These are phyloP conservation scores for Lithophane leautieri DNA, from an alignment of 2,888 invertebrate genomes.

Conservation along the genomic window DNA sequence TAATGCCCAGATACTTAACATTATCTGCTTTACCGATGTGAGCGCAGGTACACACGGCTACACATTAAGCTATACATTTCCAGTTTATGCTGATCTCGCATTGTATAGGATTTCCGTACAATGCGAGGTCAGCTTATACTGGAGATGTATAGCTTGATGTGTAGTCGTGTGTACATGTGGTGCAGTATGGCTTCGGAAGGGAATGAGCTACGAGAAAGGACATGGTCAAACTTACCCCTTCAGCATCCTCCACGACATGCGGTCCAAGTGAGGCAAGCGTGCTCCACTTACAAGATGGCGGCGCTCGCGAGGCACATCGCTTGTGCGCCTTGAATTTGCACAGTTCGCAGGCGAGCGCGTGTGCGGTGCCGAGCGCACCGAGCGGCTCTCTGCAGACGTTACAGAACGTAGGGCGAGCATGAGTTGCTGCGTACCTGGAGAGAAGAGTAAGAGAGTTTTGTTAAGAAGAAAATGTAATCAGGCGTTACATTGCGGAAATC, in stretches of 20 bases:
- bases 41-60: too few relatives aligned
- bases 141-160: too few relatives aligned
- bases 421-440: slow-evolving; percentile 95
- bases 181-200: too few relatives aligned
- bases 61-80: too few relatives aligned
- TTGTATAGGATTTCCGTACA: too few relatives aligned
- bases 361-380: slow-evolving; percentile 96
- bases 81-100: too few relatives aligned
- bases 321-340: slow-evolving; percentile 99
- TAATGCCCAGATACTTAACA: too few relatives aligned
- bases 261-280: slow-evolving; percentile 98
- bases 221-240: slow-evolving; percentile 92
- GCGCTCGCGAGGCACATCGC: slow-evolving; percentile 97
- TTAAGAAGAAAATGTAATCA: neutral
- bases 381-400: slow-evolving; percentile 98
- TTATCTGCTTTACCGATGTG: too few relatives aligned
- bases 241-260: slow-evolving; percentile 97
- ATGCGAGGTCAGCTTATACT: too few relatives aligned
- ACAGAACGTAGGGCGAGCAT: slow-evolving; percentile 98
- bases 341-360: slow-evolving; percentile 98
- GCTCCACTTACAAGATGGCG: slow-evolving; percentile 99
- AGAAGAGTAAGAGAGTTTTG: neutral
- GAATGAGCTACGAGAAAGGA: too few relatives aligned
- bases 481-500: neutral
- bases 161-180: too few relatives aligned